Evolutionary conservation across 2,113 vertebrate genomes (phyloP).

Genomic region (Columba livia): DNA sequence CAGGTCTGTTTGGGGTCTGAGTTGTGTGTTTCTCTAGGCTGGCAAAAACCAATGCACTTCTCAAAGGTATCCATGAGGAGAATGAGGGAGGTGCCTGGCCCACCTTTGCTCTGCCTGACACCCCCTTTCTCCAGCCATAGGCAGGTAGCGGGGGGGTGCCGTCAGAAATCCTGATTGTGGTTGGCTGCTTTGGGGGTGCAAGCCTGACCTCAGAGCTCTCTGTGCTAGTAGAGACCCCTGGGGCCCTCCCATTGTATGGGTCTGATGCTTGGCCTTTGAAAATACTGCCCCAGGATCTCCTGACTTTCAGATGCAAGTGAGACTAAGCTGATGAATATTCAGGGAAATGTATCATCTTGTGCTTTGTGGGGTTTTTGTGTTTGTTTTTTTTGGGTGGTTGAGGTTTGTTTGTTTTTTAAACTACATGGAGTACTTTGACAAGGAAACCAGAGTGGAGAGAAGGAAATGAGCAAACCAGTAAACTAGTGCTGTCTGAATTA

Average conservation of each 20-base stretch:
- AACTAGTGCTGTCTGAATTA: neutral
- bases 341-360: neutral
- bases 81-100: neutral
- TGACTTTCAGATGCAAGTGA: neutral
- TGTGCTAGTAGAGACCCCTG: neutral
- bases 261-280: neutral
- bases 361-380: neutral
- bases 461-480: neutral
- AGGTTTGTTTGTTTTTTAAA: neutral
- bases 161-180: neutral
- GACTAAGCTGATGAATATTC: neutral
- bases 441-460: neutral
- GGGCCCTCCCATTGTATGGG: neutral
- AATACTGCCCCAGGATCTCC: neutral
- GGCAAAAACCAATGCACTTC: accelerated
- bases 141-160: neutral
- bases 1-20: neutral
- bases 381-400: neutral
- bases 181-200: neutral
- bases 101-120: neutral
- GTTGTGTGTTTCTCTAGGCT: neutral
- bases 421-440: neutral
- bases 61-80: neutral
- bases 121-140: neutral
- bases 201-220: neutral